Conservation (phyloP, 2,888 invertebrate genomes). For the Hydropsyche betteni region DNA sequence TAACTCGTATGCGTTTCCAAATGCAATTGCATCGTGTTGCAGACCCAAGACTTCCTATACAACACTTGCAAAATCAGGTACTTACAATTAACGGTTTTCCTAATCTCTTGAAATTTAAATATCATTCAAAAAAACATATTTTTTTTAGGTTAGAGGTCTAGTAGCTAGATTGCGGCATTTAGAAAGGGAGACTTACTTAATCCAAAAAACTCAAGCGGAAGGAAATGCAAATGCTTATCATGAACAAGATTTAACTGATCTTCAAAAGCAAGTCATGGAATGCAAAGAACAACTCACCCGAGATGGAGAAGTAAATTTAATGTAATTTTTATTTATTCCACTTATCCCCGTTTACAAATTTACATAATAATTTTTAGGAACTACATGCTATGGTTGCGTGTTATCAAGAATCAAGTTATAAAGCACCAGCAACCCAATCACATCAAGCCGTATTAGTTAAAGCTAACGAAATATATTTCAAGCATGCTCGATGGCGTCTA, state of each 20-base stretch:
- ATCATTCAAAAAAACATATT: conserved; percentile 4
- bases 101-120: background rate
- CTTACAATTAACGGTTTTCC: background rate
- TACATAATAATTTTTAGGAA: conserved; percentile 70
- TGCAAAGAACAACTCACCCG: conserved; percentile 89
- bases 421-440: conserved; percentile 72
- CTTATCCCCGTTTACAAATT: no score
- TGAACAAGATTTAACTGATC: conserved; percentile 67
- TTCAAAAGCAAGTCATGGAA: conserved; percentile 80
- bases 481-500: conserved; percentile 96
- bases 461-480: conserved; percentile 95
- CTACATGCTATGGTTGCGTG: conserved; percentile 95
- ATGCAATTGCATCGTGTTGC: conserved; percentile 90
- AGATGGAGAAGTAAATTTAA: conserved; percentile 65
- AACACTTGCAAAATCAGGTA: conserved; percentile 86
- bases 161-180: conserved; percentile 84
- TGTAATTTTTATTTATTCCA: no score
- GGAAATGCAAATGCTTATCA: conserved; percentile 67
- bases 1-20: conserved; percentile 94
- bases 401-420: conserved; percentile 82
- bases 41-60: conserved; percentile 91
- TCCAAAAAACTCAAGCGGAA: conserved; percentile 81
- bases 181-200: conserved; percentile 89
- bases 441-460: conserved; percentile 82
- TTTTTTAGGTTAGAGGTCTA: conserved; percentile 68